Evolutionary conservation across 30 jellyfish, hydroid and myxozoan species (phyloP).

Genomic region (Phacellophora camtschatica): DNA sequence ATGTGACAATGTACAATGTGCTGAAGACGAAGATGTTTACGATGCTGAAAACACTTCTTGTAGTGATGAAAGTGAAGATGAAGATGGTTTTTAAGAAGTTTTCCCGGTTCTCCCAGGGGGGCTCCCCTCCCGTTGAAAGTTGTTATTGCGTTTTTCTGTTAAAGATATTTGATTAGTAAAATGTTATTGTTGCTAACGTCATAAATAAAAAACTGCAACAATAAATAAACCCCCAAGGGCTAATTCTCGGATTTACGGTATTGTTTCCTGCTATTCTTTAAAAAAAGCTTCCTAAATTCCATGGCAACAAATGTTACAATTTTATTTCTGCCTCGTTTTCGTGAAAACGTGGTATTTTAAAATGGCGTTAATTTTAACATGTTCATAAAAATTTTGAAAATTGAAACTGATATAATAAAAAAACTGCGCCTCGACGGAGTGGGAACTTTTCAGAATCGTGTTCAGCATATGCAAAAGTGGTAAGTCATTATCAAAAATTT

Average conservation of each 20-base stretch:
- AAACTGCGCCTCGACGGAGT: slow-evolving; percentile 40
- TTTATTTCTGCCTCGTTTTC: slow-evolving; percentile 4
- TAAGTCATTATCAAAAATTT: not conserved
- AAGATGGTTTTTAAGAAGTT: too few species aligned
- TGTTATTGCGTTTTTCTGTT: too few species aligned
- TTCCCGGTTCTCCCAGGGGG: too few species aligned
- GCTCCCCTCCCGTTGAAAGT: too few species aligned
- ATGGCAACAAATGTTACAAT: slow-evolving; percentile 19
- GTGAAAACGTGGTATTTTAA: not conserved
- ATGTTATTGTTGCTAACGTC: too few species aligned
- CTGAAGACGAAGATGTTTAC: slow-evolving; percentile 20
- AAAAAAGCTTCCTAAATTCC: not conserved
- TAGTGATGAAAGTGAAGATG: slow-evolving; percentile 47
- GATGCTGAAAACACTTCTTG: slow-evolving; percentile 11
- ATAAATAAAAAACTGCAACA: too few species aligned
- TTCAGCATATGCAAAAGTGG: slow-evolving; percentile 40
- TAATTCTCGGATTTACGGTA: too few species aligned
- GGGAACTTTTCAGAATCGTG: slow-evolving; percentile 46
- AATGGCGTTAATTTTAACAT: not conserved
- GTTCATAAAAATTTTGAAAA: not conserved
- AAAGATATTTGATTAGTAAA: too few species aligned
- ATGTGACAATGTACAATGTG: not conserved
- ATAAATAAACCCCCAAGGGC: too few species aligned
- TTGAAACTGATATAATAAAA: not conserved
- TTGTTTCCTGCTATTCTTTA: slow-evolving; percentile 10